These are phyloP conservation scores for Ophiodon elongatus DNA, from an alignment of 2,113 vertebrate species.

Conservation along the genomic window DNA sequence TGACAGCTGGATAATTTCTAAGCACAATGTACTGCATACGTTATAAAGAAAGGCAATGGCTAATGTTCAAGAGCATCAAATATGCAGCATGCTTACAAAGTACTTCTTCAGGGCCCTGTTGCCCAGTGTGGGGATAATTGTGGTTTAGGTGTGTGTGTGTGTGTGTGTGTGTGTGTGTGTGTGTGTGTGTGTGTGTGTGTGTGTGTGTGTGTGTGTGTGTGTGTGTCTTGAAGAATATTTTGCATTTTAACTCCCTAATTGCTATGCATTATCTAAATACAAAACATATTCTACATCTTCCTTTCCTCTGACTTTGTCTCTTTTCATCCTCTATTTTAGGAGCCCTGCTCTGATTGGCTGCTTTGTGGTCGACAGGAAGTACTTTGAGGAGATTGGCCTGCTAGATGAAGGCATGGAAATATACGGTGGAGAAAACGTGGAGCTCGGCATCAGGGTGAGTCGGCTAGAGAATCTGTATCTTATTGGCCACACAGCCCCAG, in stretches of 20 bases:
- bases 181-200: too few relatives aligned
- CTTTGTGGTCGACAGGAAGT: constrained; percentile 84
- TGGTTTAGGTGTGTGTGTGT: too few relatives aligned
- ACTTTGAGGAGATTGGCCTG: constrained; percentile 85
- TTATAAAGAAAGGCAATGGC: too few relatives aligned
- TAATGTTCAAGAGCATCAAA: too few relatives aligned
- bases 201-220: too few relatives aligned
- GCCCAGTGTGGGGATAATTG: too few relatives aligned
- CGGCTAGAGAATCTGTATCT: background rate
- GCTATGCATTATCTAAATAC: background rate
- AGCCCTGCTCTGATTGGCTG: constrained; percentile 86
- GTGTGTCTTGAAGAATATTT: constrained; percentile 5
- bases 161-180: too few relatives aligned
- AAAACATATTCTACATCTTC: background rate
- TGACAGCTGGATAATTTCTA: too few relatives aligned
- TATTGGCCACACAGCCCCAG: background rate
- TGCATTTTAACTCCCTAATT: constrained; percentile 11
- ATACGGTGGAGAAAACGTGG: constrained; percentile 88
- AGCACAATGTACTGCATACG: too few relatives aligned
- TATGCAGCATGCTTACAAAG: too few relatives aligned
- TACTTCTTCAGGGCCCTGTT: too few relatives aligned
- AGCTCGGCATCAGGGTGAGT: constrained; percentile 85
- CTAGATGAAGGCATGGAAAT: constrained; percentile 86
- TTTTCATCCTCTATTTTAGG: constrained; percentile 56
- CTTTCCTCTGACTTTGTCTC: background rate